These are phyloP conservation scores for Cacoxenus indagator DNA, from an alignment of 2,888 invertebrate species.

Conservation along the genomic window DNA sequence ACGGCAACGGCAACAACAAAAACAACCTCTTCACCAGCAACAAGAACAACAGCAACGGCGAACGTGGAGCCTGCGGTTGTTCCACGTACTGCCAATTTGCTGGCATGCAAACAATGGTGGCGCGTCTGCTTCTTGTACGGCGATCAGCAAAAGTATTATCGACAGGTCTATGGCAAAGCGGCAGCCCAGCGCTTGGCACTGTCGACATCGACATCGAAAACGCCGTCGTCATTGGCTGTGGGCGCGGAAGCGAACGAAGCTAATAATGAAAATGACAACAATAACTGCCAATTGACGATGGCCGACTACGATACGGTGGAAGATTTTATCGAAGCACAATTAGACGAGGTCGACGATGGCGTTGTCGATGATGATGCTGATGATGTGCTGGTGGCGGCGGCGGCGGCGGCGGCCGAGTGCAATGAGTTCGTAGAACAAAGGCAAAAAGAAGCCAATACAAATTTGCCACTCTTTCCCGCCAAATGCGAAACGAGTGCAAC, in stretches of 20 bases:
- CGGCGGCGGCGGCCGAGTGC: background rate
- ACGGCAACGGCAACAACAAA: slow-evolving; percentile 47
- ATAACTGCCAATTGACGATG: slow-evolving; percentile 52
- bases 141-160: slow-evolving; percentile 87
- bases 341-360: slow-evolving; percentile 50
- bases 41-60: slow-evolving; percentile 55
- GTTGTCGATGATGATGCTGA: slow-evolving; percentile 39
- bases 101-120: slow-evolving; percentile 92
- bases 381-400: slow-evolving; percentile 54
- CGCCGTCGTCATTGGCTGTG: slow-evolving; percentile 38
- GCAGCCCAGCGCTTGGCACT: slow-evolving; percentile 73
- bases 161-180: slow-evolving; percentile 80
- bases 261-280: slow-evolving; percentile 61
- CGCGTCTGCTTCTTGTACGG: slow-evolving; percentile 91
- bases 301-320: slow-evolving; percentile 55
- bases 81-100: slow-evolving; percentile 77
- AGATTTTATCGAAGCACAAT: slow-evolving; percentile 60
- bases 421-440: background rate
- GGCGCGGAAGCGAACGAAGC: slow-evolving; percentile 42
- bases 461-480: slow-evolving; percentile 59
- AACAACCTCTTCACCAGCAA: slow-evolving; percentile 33
- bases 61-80: slow-evolving; percentile 69
- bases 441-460: slow-evolving; percentile 29
- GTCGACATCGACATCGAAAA: slow-evolving; percentile 35
- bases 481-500: slow-evolving; percentile 45